Base-by-base conservation (phyloP, 2,888 invertebrate genomes). In the Hipparchia semele region DNA sequence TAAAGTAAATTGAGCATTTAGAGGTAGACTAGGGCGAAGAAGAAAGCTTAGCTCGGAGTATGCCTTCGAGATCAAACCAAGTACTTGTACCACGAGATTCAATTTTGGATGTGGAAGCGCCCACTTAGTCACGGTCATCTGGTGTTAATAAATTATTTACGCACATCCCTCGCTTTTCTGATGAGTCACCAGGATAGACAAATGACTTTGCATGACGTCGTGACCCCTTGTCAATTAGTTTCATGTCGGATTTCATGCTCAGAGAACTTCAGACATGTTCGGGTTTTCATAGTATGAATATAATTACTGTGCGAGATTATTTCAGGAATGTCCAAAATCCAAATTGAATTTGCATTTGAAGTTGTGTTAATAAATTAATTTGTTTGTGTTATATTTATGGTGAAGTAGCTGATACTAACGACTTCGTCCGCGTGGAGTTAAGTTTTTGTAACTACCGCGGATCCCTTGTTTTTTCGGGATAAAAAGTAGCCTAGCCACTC, bases 181-280 rank as follows among this genome's bases (percentile, higher is more conserved):
- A 85, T 89, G 89, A 90, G 85, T 91, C 91, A 91, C 83, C 83
- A 79, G 82, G 80, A 80, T 79, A 80, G 82, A 87, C 88, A 88
- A 90, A 90, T 86, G 87, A 86, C 86, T 83, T 84, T 77, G 82
- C 85, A 83, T 84, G 85, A 82, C 80, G 80, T 81, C 78, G 85
- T 83, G 85, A 82, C 84, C 80, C 80, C 80, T 79, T 77, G 83
- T 83, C 86, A 87, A 89, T 90, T 89, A 88, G 75, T 76, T 76
- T 82, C 82, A 80, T 77, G 80, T 80, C 77, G 74, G 79, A 78
- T 78, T 77, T 75, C 75, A 73, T 69, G 73, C 60, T 65, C 60
- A 64, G 59, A 45, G 59, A 46, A 46, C 68, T 64, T 58, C 10
- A 51, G 23, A 33, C 13, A 62, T 51, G 64, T 51, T 51, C 9